Base-by-base conservation (phyloP, 2,113 vertebrate species). In the Erythrocebus patas region DNA sequence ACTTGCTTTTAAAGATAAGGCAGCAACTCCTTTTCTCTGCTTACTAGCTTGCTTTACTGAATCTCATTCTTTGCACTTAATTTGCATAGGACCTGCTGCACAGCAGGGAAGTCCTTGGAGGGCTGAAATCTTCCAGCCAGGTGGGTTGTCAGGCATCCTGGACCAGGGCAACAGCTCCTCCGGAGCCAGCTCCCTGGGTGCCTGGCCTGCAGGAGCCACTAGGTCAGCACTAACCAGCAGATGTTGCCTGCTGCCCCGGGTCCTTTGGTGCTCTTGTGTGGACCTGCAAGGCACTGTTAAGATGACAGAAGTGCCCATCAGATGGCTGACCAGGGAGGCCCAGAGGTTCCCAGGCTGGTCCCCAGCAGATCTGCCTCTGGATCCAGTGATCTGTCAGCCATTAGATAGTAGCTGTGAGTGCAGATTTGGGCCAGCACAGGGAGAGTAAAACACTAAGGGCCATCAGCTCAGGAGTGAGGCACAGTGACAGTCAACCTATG, bases 41-140 rank as follows among this genome's bases (percentile, higher is more conserved):
- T 93, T 66, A 25, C 30, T 32, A n/a, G 89, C 73, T 43, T 2
- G n/a, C 89, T 79, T 90, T 20, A 32, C 72, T 18, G 17, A 80
- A 70, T 64, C 38, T 92, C 73, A 68, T 45, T 86, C 18, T 70
- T 82, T 45, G 45, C 18, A 25, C 27, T 79, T 83, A 43, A 61
- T 59, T 76, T 72, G 87, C 43, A 30, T 17, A 45, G 82, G 73
- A 76, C 38, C 79, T 52, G 23, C n/a, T 45, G 40, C 43, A 38
- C 35, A 64, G 68, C 22, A 66, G 79, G 48, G n/a, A 79, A 78
- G 30, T n/a, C 83, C 89, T 97, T 40, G 85, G 84, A 96, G 91
- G 85, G 70, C 40, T 88, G 22, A 84, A 82, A 35, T 23, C 75
- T 79, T 50, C 52, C 48, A 68, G 4, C 16, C 12, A 2, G 17